These are phyloP conservation scores for Zygogramma bicolorata DNA, from an alignment of 2,888 invertebrate genomes.

Conservation along the genomic window DNA sequence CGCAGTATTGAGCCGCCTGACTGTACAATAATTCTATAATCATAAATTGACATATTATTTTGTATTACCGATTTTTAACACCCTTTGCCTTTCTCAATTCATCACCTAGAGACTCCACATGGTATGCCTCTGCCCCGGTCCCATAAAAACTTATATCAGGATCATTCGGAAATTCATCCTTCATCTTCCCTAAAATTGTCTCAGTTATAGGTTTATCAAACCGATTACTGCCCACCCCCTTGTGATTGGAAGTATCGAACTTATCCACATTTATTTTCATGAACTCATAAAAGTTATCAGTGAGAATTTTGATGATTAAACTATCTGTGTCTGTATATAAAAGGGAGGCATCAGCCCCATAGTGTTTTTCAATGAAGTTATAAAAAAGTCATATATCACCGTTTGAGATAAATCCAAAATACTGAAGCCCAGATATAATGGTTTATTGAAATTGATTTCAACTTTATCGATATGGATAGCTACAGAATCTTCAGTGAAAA, in stretches of 20 bases:
- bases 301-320: slow-evolving; percentile 53
- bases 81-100: slow-evolving; percentile 21
- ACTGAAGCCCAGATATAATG: not conserved
- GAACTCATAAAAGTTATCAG: slow-evolving; percentile 58
- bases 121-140: slow-evolving; percentile 34
- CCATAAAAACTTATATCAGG: too few species aligned
- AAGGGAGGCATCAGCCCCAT: not conserved
- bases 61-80: not conserved
- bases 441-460: too few species aligned
- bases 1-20: not conserved
- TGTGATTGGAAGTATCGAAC: slow-evolving; percentile 59
- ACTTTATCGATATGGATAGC: slow-evolving; percentile 47
- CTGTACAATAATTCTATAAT: slow-evolving; percentile 3
- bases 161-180: too few species aligned
- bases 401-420: not conserved
- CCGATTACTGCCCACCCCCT: not conserved
- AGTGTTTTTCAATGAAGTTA: not conserved
- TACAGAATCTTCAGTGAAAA: slow-evolving; percentile 57
- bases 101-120: not conserved
- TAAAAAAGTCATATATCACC: not conserved
- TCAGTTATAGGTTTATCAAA: too few species aligned
- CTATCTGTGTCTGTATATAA: not conserved
- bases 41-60: not conserved
- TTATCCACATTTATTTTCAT: slow-evolving; percentile 38
- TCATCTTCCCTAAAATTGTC: too few species aligned